Evolutionary conservation across 2,888 invertebrate genomes (phyloP), one percentile per base, ranked within the genome.

Genomic region (Teleiodes luculella): DNA sequence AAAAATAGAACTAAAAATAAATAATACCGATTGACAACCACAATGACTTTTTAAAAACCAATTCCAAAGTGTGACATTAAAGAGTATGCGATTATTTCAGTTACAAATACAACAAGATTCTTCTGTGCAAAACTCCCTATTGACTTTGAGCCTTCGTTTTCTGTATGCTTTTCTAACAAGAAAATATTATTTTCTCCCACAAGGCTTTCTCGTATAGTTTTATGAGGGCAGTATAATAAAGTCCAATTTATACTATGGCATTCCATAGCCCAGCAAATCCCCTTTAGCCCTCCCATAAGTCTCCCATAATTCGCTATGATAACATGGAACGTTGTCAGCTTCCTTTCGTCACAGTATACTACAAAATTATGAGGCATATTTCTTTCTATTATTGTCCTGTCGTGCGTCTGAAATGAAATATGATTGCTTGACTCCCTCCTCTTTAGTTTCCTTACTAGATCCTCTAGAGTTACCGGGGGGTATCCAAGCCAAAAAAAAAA

Each of bases 171-270:
- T 24, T 24, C 24, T 6, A 24, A 24, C 24, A 5, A 33, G 33
- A n/a, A 33, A 33, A 33, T 33, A 33, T 33, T 24, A 24, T n/a
- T 33, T 33, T n/a, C 33, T 33, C 33, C 10, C 10, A 8, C 33
- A 33, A 33, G 33, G 33, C n/a, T 33, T 11, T 33, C 33, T 33
- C 33, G 18, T 39, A 39, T 39, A 39, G 39, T 39, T 39, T 39
- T 39, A 39, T n/a, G 39, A 13, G 39, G 14, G 16, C 18, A 39
- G 11, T 18, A 39, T 14, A 39, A 48, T 48, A 48, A 48, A 48
- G 30, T 48, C 48, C 33, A 48, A 48, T 48, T 48, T 48, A 48
- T 48, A 35, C 35, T 30, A 33, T 33, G 33, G 33, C 33, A 10
- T 33, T 6, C 33, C 48, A 11, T 33, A 31, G 35, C 48, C 48